Percentiles rank a stretch among this genome's conserved stretches.
Conservation (phyloP, 2,797 vertebrate genomes). For the Allobates femoralis region DNA sequence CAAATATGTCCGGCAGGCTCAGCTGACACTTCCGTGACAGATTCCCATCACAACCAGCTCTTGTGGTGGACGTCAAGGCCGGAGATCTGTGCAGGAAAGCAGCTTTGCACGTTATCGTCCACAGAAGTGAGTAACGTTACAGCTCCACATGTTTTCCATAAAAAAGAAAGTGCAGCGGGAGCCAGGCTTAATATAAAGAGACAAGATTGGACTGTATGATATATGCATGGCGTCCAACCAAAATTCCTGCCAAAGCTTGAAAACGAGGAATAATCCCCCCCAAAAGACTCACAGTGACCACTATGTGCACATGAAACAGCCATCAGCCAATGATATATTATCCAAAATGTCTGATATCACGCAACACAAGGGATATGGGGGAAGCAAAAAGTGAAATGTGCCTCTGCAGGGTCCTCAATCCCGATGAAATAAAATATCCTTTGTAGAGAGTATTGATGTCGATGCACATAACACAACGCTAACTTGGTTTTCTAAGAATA, state of each 20-base stretch:
- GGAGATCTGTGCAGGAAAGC: background rate
- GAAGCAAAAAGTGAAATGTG: background rate
- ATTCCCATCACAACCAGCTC: background rate
- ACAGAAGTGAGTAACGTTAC: background rate
- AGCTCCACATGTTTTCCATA: constrained; percentile 28
- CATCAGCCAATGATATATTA: background rate
- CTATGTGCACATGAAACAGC: background rate
- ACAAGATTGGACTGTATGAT: constrained; percentile 3
- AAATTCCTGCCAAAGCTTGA: background rate
- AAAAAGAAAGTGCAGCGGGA: background rate
- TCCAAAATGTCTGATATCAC: background rate
- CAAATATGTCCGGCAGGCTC: background rate
- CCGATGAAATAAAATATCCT: background rate
- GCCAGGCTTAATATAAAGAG: background rate
- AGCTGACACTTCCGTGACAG: background rate
- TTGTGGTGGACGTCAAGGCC: background rate
- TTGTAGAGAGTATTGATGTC: background rate
- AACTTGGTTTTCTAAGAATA: no score
- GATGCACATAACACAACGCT: background rate
- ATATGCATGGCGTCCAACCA: background rate
- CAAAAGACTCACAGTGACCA: background rate
- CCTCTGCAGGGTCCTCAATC: background rate
- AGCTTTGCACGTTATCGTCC: background rate
- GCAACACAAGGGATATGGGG: background rate
- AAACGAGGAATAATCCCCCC: background rate